Percentiles rank a stretch among this genome's conserved stretches.
Conservation (phyloP, 2,797 vertebrate species). For the Smutsia gigantea region DNA sequence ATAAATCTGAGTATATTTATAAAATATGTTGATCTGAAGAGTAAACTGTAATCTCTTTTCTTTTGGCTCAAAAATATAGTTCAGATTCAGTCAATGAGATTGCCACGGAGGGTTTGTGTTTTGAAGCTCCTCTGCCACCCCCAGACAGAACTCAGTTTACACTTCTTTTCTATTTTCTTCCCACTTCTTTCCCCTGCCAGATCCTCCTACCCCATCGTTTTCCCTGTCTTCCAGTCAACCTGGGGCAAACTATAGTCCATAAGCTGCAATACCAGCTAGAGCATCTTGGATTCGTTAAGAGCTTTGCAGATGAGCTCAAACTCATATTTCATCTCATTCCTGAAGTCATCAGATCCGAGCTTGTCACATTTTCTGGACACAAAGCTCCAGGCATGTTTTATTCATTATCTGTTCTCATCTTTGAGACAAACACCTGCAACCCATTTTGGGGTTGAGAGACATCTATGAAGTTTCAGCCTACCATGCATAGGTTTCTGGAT, state of each 20-base stretch:
- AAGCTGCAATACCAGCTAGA: background rate
- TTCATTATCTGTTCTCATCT: constrained; percentile 85
- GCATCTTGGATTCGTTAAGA: constrained; percentile 86
- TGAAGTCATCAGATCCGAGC: constrained; percentile 70
- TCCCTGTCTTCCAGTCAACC: constrained; percentile 57
- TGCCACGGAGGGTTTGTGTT: background rate
- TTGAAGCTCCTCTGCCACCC: background rate
- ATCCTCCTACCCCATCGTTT: background rate
- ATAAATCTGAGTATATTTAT: background rate
- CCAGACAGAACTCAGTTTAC: background rate
- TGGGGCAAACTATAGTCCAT: background rate
- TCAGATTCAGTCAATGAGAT: background rate
- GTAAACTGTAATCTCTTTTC: background rate
- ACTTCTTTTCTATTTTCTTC: background rate
- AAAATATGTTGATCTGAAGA: background rate
- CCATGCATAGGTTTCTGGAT: background rate
- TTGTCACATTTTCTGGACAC: constrained; percentile 83
- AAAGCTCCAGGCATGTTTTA: constrained; percentile 83
- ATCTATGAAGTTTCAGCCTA: constrained; percentile 33
- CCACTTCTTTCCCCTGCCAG: constrained; percentile 45
- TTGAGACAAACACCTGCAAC: constrained; percentile 83
- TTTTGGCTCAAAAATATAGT: constrained; percentile 17
- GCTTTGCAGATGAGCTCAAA: constrained; percentile 83
- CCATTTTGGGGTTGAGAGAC: constrained; percentile 70
- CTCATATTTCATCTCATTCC: constrained; percentile 84